Percentiles rank a stretch among this genome's conserved stretches.
Conservation (phyloP, 2,888 invertebrate genomes). For the Allophyes oxyacanthae region DNA sequence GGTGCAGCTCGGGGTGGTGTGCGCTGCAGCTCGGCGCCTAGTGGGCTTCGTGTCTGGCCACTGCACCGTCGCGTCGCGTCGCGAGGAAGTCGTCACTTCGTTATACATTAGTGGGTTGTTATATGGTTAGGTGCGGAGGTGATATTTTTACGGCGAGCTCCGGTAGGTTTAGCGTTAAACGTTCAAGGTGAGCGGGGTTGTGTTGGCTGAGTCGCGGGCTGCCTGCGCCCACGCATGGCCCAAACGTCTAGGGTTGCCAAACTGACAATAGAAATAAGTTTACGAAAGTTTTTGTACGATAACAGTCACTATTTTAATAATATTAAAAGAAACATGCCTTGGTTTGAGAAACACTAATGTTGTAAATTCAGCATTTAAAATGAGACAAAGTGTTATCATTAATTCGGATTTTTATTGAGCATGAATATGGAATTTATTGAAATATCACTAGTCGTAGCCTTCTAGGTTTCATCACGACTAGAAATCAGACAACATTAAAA, state of each 20-base stretch:
- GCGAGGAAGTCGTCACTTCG: background rate
- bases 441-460: constrained; percentile 32
- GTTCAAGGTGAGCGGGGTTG: constrained; percentile 83
- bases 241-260: constrained; percentile 68
- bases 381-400: constrained; percentile 28
- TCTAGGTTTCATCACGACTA: constrained; percentile 20
- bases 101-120: constrained; percentile 22
- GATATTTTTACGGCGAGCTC: constrained; percentile 66
- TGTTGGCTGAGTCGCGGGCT: constrained; percentile 64
- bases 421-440: constrained; percentile 45
- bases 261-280: constrained; percentile 7
- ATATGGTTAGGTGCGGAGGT: constrained; percentile 57
- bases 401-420: constrained; percentile 36
- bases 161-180: constrained; percentile 72
- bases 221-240: constrained; percentile 80
- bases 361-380: constrained; percentile 32
- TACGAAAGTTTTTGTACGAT: too few species aligned
- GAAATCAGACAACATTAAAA: background rate
- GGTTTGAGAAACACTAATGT: constrained; percentile 9
- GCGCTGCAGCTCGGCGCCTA: background rate
- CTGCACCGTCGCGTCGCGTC: too few species aligned
- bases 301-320: too few species aligned
- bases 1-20: constrained; percentile 17
- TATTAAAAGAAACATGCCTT: too few species aligned
- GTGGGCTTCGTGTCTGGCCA: background rate